Base-by-base conservation (phyloP, 1,140 invertebrate species). In the Linepithema humile region DNA sequence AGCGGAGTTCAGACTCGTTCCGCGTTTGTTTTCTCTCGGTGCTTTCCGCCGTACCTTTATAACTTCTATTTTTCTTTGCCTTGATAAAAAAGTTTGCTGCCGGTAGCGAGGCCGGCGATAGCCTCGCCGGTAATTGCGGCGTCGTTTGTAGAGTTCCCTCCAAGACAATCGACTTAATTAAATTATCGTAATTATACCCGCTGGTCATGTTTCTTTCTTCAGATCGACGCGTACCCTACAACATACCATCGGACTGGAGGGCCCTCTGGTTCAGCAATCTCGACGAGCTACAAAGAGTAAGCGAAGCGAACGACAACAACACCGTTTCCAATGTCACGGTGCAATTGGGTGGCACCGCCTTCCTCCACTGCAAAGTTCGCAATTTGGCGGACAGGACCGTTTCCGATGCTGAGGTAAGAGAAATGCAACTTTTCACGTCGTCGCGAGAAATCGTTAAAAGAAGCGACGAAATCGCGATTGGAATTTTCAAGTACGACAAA, bases 291-390 rank as follows among this genome's bases (percentile, higher is more conserved):
- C 95, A 95, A 75, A 93, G 95, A 90, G 94, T 94, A 82, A 95
- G 95, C 89, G 95, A 96, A 87, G 95, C 95, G 50, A 93, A 94
- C 88, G 95, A 96, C 90, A 97, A 97, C 93, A 96, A 96, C 86
- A 97, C 96, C 17, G 95, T 96, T 45, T 96, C 95, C 83, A 98
- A 98, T 91, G 96, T 97, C 65, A 98, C 97, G 3, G 97, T 97
- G 10, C 97, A 98, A 90, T 94, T 98, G 23, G 97, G 97, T 20
- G 97, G 97, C 67, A 97, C 97, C 0, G 97, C 97, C 29, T 98
- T 97, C 92, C 95, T 98, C n/a, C 96, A 97, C 93, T 98, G 97
- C 93, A 95, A 96, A 91, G 96, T 97, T 83, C 95, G 96, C 77
- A 96, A 96, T 93, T 94, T 96, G 59, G 95, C 95, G 7, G 96